Evolutionary conservation across 2,113 vertebrate species (phyloP).

Genomic region (Arothron firmamentum): DNA sequence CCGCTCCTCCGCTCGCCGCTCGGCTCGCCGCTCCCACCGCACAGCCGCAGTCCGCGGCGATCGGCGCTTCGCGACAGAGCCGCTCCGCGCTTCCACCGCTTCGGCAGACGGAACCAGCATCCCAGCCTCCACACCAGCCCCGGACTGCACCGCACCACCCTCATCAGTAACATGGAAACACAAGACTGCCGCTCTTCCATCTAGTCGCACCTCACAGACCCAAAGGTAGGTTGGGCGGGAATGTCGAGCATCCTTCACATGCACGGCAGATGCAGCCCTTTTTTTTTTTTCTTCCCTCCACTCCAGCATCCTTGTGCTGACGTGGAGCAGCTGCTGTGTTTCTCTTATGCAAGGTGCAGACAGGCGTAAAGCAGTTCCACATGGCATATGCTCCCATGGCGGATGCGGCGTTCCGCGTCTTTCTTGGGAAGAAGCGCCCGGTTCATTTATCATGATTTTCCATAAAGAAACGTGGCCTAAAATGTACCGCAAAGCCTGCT

Average conservation of each 20-base stretch:
- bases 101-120: constrained; percentile 34
- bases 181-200: constrained; percentile 45
- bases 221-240: constrained; percentile 68
- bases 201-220: constrained; percentile 63
- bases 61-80: constrained; percentile 58
- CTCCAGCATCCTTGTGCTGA: constrained; percentile 41
- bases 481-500: constrained; percentile 15
- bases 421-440: no score
- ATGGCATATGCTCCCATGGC: constrained; percentile 23
- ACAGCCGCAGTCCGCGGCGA: constrained; percentile 71
- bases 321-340: constrained; percentile 40
- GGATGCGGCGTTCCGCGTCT: constrained; percentile 33
- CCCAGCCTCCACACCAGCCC: background rate
- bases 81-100: constrained; percentile 44
- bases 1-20: constrained; percentile 37
- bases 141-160: constrained; percentile 53
- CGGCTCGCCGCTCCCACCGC: constrained; percentile 40
- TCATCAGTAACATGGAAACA: constrained; percentile 56
- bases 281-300: background rate
- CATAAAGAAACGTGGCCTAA: constrained; percentile 9
- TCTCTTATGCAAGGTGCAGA: constrained; percentile 30
- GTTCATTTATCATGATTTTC: background rate
- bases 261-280: constrained; percentile 4
- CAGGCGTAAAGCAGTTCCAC: constrained; percentile 22
- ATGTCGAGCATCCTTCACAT: constrained; percentile 28